Evolutionary conservation across 2,797 vertebrate genomes (phyloP).

Genomic region (Falco berigora): DNA sequence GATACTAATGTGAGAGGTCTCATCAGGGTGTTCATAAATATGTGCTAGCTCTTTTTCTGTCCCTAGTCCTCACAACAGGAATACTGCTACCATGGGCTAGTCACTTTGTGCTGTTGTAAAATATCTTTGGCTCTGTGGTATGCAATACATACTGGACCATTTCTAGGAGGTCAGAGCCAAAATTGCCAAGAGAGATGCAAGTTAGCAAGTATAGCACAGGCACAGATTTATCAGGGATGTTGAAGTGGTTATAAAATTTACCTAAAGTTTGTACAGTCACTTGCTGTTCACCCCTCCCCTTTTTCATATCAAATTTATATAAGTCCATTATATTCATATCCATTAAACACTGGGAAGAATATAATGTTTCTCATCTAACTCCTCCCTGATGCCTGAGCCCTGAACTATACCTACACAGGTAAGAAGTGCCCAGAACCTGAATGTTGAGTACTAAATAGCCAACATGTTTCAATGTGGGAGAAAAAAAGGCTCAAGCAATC

Average conservation of each 20-base stretch:
- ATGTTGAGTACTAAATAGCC: background rate
- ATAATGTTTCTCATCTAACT: background rate
- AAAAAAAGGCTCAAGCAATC: background rate
- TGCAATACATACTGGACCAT: background rate
- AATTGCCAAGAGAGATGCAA: background rate
- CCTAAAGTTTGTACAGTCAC: background rate
- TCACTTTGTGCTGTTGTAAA: background rate
- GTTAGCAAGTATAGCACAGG: background rate
- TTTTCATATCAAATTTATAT: background rate
- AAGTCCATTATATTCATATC: background rate
- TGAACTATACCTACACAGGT: background rate
- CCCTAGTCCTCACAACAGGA: background rate
- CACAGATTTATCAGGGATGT: background rate
- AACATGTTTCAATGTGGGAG: background rate
- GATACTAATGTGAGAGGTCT: background rate
- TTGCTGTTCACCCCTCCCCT: background rate
- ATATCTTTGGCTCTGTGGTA: background rate
- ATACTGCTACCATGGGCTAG: background rate
- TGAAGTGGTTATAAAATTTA: background rate
- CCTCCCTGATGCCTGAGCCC: background rate
- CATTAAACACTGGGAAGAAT: background rate
- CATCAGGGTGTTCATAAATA: background rate
- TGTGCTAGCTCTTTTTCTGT: background rate
- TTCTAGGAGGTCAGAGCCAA: background rate
- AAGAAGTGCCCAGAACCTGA: background rate